phyloP scores from a whole-genome alignment of 2,113 vertebrate species.

The Meles meles region DNA sequence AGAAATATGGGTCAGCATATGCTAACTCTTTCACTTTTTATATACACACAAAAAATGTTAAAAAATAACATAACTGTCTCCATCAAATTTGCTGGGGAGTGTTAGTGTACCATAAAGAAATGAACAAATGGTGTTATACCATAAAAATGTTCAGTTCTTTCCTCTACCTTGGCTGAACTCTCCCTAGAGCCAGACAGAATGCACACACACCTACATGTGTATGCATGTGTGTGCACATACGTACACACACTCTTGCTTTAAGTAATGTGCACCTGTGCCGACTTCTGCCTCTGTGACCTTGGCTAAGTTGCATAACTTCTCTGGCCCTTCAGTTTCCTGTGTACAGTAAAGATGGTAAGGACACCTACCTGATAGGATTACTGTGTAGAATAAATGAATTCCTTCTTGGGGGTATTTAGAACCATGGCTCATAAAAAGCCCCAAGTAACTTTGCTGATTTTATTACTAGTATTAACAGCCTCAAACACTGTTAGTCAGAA shows the following conservation, averaged over 20 bases:
- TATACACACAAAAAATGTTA: neutral
- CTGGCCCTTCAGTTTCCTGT: neutral
- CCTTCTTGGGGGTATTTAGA: neutral
- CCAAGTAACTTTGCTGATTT: neutral
- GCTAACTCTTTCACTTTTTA: neutral
- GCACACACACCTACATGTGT: accelerated
- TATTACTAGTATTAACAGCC: neutral
- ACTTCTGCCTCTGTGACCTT: neutral
- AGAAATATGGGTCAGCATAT: neutral
- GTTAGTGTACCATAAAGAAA: neutral
- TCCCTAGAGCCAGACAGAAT: neutral
- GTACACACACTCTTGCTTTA: neutral
- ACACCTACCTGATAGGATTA: neutral
- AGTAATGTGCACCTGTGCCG: neutral
- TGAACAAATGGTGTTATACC: neutral
- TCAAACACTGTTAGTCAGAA: neutral
- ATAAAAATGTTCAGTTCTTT: neutral
- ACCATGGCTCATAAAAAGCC: neutral
- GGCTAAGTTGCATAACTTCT: neutral
- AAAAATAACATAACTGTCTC: neutral
- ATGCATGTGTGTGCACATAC: neutral
- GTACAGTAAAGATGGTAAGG: neutral
- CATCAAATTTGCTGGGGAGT: neutral
- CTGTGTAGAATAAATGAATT: neutral
- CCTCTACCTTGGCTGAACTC: neutral